Percentiles rank a stretch among this genome's conserved stretches.
phyloP scores from a whole-genome alignment of 1,140 invertebrate genomes.

The Pseudomyrmex dendroicus region DNA sequence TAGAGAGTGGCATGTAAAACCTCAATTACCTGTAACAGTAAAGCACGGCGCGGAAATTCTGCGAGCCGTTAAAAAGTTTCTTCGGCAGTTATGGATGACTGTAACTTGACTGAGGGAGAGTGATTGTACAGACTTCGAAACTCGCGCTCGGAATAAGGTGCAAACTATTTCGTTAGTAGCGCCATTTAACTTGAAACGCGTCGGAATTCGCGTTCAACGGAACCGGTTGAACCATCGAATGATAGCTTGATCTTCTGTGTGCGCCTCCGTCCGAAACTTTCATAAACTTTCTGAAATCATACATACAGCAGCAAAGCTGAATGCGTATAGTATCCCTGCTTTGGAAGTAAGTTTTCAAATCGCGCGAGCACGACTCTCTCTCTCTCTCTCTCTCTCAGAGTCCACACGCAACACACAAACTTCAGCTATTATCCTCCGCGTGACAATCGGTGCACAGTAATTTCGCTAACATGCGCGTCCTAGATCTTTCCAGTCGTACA shows the following conservation, averaged over 20 bases:
- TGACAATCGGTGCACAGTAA: conserved; percentile 56
- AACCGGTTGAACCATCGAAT: conserved; percentile 64
- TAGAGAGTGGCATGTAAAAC: background rate
- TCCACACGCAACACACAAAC: conserved; percentile 41
- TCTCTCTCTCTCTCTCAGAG: background rate
- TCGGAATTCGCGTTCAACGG: conserved; percentile 32
- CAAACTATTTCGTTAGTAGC: conserved; percentile 63
- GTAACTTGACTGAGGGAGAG: conserved; percentile 54
- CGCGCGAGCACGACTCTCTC: background rate
- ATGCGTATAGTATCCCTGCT: conserved; percentile 49
- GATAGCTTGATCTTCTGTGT: conserved; percentile 44
- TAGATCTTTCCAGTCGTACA: background rate
- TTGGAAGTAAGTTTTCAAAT: conserved; percentile 48
- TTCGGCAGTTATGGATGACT: conserved; percentile 42
- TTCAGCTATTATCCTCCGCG: conserved; percentile 63
- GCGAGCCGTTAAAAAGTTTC: conserved; percentile 64
- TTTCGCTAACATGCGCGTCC: background rate
- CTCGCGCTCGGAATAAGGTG: conserved; percentile 63
- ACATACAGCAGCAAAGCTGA: conserved; percentile 44
- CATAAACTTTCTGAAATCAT: conserved; percentile 58
- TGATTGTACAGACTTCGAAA: conserved; percentile 41
- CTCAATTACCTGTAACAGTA: background rate
- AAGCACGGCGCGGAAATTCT: conserved; percentile 40
- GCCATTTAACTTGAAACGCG: conserved; percentile 63
- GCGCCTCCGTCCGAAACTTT: conserved; percentile 45